Evolutionary conservation across 2,797 vertebrate species (phyloP), one percentile per base, ranked within the genome.

Genomic region (Danio tinwini): DNA sequence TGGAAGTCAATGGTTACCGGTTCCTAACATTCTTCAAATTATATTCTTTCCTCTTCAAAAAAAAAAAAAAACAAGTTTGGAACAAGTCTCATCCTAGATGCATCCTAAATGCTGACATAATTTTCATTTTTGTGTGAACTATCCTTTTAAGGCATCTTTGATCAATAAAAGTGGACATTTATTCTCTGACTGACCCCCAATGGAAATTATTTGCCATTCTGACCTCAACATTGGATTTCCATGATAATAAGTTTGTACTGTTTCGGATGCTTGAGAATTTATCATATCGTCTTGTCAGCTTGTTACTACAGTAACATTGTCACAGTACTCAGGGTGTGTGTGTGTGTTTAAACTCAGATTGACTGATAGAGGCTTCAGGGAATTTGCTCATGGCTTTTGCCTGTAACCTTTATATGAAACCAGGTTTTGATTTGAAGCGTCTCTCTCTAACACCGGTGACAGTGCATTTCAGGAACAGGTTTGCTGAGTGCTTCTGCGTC

Each of bases 321-420:
- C 16, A 53, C 50, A 40, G 14, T 39, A 16, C 9, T 50, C 13
- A 63, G 76, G 55, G 70, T 40, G 64, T 50, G 74, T 13, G 61
- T 29, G 16, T 9, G 58, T 47, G 19, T 74, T 55, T 11, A 13
- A 52, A 81, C 83, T 88, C 84, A 72, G 87, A 91, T 88, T 91
- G 89, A 63, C 53, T 72, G 69, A 58, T 75, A 49, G 37, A 75
- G 29, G 59, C 73, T 63, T 75, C 29, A 44, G 59, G 73, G 73
- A 63, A 75, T 75, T 75, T 64, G 29, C 49, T 64, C 49, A 19
- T 64, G 47, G 74, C 74, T 75, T 53, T 75, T 64, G 47, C 59
- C 49, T 64, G 17, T 64, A 75, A 75, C 49, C 61, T 64, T 75
- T 75, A 42, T 29, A 44, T 53, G 16, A 75, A 64, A 53, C 49